Base-by-base conservation (phyloP, 23 tunicate species). In the Phallusia fumigata region DNA sequence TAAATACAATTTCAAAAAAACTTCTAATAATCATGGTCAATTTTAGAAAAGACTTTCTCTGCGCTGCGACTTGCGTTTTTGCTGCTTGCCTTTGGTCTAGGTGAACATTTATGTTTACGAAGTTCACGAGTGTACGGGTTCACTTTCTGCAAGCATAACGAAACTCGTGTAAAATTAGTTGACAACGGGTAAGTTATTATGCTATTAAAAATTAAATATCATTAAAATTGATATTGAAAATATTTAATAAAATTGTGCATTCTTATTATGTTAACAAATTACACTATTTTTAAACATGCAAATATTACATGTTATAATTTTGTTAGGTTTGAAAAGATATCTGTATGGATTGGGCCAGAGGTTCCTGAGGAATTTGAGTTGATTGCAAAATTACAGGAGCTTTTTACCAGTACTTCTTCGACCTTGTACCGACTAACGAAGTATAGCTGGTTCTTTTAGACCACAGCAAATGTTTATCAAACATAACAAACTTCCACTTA, bases 311-410 rank as follows among this genome's bases (percentile, higher is more conserved):
- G n/a, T n/a, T n/a, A n/a, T 40, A 40, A 40, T 40, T 13, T 8
- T 58, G 15, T 79, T 58, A 91, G 96, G 30, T 91, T 86, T 44
- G 91, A 91, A 79, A 84, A 87, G 18, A 22, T 91, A n/a, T 33
- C 77, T 26, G 69, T 91, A 36, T 74, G 88, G 76, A 86, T 91
- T 51, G 90, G 64, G 1, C 88, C 84, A 35, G 88, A 83, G 11
- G 85, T 91, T 6, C 84, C 84, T 0, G 88, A 91, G 83, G 83
- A 91, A 33, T 91, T 53, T 72, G 51, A 78, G 0, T 30, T 91
- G 13, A 36, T 91, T 31, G 35, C 53, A 24, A 79, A 83, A n/a
- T 52, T 91, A 0, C 88, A 86, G 69, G 44, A 83, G 31, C 52
- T 91, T 35, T 28, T 91, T 0, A 74, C 85, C 3, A 58, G 31